Evolutionary conservation across 2,113 vertebrate genomes (phyloP), one percentile per base, ranked within the genome.

Genomic region (Paratilapia polleni): DNA sequence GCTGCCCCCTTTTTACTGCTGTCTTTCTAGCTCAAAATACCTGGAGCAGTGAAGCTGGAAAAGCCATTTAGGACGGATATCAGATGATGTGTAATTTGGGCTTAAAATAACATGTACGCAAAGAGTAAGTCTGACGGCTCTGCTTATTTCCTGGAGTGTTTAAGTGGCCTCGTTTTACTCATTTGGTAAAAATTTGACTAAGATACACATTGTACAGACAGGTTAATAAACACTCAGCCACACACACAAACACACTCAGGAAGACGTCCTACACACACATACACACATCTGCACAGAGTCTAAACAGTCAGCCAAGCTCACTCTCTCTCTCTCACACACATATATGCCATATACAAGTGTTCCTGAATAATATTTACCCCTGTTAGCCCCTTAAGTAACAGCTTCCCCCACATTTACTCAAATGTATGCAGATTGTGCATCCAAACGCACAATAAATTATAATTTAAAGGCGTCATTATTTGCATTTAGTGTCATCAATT

Each of bases 21-120:
- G 84, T 87, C 85, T 82, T 73, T 84, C 88, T 74, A 17, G 70
- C 76, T 81, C 83, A 22, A 79, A 81, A 56, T 41, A 70, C 86
- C 86, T 24, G 36, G 64, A 87, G 87, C 87, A 52, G 56, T 26
- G 73, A 49, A 78, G 77, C 92, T 91, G 92, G 87, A 91, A 91
- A 92, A 93, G 82, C 75, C 89, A 92, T 94, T 90, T 85, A 80
- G 89, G 83, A 87, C 26, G 83, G 81, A 84, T 89, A 92, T 92
- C 86, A 74, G 86, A 86, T 89, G 88, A 87, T 81, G 86, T 92
- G 88, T 88, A 86, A 89, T 81, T 87, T 62, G 66, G 74, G 36
- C 82, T 90, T 87, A 86, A 86, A 92, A 92, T 83, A 92, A 92
- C 89, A 88, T 36, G 70, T 61, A 59, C 3, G 13, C 79, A 41